Evolutionary conservation across 2,888 invertebrate genomes (phyloP).

Genomic region (Scaptomyza flava): DNA sequence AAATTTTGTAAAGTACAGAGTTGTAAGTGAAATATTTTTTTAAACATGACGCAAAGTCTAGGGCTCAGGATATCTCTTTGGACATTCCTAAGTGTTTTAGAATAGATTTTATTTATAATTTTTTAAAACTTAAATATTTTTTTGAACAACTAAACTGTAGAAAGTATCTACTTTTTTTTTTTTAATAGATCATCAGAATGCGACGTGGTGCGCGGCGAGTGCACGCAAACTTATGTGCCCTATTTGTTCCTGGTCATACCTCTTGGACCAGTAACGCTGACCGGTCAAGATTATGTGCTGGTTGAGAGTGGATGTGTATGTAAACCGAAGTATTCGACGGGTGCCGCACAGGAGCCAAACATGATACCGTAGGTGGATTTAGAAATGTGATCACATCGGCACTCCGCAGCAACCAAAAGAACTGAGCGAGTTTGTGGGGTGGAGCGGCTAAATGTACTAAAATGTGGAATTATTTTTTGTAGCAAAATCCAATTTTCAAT

Average conservation of each 20-base stretch:
- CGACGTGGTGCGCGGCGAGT: slow-evolving; percentile 94
- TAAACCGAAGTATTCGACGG: slow-evolving; percentile 86
- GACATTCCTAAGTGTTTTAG: too few species aligned
- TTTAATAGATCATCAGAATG: slow-evolving; percentile 92
- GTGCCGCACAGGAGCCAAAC: slow-evolving; percentile 84
- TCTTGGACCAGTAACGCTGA: slow-evolving; percentile 94
- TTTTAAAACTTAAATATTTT: neutral
- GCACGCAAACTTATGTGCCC: slow-evolving; percentile 94
- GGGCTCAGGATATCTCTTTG: too few species aligned
- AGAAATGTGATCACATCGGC: slow-evolving; percentile 53
- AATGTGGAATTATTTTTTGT: slow-evolving; percentile 74
- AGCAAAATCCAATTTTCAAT: slow-evolving; percentile 76
- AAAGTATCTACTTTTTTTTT: slow-evolving; percentile 49
- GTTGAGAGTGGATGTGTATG: slow-evolving; percentile 98
- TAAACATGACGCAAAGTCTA: too few species aligned
- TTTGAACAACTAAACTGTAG: neutral
- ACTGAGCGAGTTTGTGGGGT: slow-evolving; percentile 71
- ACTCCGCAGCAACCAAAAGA: slow-evolving; percentile 77
- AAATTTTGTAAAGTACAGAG: too few species aligned
- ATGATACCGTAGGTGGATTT: slow-evolving; percentile 82
- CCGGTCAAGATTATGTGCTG: slow-evolving; percentile 97
- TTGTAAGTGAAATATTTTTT: too few species aligned
- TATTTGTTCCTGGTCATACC: slow-evolving; percentile 96
- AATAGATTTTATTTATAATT: too few species aligned
- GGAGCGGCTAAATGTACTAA: slow-evolving; percentile 62